phyloP scores from a whole-genome alignment of 1,140 invertebrate species.

The Helicoverpa armigera region DNA sequence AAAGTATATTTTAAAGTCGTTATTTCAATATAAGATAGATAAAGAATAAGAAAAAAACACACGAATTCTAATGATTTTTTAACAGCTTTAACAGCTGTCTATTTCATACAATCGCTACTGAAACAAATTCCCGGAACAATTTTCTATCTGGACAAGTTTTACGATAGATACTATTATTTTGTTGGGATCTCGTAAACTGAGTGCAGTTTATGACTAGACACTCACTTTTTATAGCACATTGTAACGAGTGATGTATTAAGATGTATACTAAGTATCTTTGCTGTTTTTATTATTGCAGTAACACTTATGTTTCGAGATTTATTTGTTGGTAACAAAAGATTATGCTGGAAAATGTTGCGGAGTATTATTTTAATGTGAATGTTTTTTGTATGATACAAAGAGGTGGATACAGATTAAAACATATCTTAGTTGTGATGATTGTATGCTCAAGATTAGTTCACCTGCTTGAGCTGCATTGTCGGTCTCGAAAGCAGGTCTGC shows the following conservation, averaged over 20 bases:
- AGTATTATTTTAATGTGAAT: not conserved
- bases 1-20: too few relatives aligned
- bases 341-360: not conserved
- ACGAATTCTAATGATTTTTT: too few relatives aligned
- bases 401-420: not conserved
- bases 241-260: slow-evolving; percentile 59
- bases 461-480: too few relatives aligned
- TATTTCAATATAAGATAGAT: not conserved
- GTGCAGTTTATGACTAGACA: slow-evolving; percentile 65
- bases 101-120: not conserved
- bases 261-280: slow-evolving; percentile 38
- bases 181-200: slow-evolving; percentile 62
- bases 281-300: slow-evolving; percentile 45
- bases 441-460: too few relatives aligned
- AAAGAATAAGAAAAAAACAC: slow-evolving; percentile 1
- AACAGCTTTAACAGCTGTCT: not conserved
- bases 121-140: slow-evolving; percentile 49
- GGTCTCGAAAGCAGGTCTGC: too few relatives aligned
- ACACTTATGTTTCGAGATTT: slow-evolving; percentile 19
- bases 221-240: slow-evolving; percentile 61
- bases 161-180: slow-evolving; percentile 67
- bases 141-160: slow-evolving; percentile 64
- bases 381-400: not conserved
- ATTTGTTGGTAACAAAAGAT: not conserved
- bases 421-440: too few relatives aligned